These are phyloP conservation scores for Cancer borealis DNA, from an alignment of 2,888 invertebrate species.

Conservation along the genomic window DNA sequence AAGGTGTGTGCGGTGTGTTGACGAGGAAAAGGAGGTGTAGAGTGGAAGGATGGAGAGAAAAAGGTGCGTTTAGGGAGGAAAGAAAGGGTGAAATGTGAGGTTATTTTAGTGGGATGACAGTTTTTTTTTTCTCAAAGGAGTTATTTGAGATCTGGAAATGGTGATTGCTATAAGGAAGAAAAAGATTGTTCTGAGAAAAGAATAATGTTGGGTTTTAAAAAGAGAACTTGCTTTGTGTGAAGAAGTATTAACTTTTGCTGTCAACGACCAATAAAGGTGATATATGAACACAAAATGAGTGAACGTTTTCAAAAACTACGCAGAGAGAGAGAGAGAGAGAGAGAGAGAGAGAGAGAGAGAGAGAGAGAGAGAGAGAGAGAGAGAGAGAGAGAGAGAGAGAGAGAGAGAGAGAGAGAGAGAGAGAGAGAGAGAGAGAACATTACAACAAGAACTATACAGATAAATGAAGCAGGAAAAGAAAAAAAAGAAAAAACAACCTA, in stretches of 20 bases:
- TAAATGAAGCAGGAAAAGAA: background rate
- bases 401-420: background rate
- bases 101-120: background rate
- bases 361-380: background rate
- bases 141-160: background rate
- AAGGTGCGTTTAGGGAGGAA: background rate
- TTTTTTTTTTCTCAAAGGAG: background rate
- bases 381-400: background rate
- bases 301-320: background rate
- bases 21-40: background rate
- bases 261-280: background rate
- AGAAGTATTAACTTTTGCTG: background rate
- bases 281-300: slow-evolving; percentile 17
- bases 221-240: background rate
- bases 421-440: background rate
- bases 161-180: background rate
- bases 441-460: no score
- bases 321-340: background rate
- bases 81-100: background rate
- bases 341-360: background rate
- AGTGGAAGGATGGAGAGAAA: background rate
- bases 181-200: no score
- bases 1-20: background rate
- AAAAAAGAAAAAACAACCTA: background rate
- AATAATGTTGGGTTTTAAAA: background rate